phyloP scores from a whole-genome alignment of 1,140 invertebrate species.

The Rhopalosiphum padi region DNA sequence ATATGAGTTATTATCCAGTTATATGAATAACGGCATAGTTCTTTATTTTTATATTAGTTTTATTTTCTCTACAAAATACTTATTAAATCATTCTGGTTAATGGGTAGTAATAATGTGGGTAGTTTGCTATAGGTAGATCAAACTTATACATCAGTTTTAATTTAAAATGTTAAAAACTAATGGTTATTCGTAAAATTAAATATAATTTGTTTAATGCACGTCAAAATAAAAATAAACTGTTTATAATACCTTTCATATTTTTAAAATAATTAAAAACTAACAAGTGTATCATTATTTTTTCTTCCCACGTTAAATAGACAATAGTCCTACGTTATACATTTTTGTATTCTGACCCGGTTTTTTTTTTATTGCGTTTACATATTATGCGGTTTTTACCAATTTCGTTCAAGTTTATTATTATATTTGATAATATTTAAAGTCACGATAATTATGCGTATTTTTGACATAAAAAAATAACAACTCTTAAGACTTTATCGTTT shows the following conservation, averaged over 20 bases:
- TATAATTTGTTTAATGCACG: neutral
- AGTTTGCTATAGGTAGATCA: neutral
- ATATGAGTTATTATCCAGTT: neutral
- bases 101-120: neutral
- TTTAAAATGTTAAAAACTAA: conserved; percentile 1
- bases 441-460: neutral
- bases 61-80: neutral
- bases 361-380: neutral
- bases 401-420: neutral
- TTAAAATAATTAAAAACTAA: conserved; percentile 39
- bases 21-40: neutral
- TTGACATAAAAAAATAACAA: neutral
- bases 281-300: conserved; percentile 42
- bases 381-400: conserved; percentile 4
- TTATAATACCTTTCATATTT: conserved; percentile 24
- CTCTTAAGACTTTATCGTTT: neutral
- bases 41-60: neutral
- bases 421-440: neutral
- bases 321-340: conserved; percentile 13
- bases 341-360: conserved; percentile 2
- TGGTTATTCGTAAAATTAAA: neutral
- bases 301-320: conserved; percentile 26
- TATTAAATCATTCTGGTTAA: neutral
- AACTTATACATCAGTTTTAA: neutral
- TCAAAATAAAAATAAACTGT: neutral